phyloP scores from a whole-genome alignment of 1,140 invertebrate species.

The Anastrepha obliqua region DNA sequence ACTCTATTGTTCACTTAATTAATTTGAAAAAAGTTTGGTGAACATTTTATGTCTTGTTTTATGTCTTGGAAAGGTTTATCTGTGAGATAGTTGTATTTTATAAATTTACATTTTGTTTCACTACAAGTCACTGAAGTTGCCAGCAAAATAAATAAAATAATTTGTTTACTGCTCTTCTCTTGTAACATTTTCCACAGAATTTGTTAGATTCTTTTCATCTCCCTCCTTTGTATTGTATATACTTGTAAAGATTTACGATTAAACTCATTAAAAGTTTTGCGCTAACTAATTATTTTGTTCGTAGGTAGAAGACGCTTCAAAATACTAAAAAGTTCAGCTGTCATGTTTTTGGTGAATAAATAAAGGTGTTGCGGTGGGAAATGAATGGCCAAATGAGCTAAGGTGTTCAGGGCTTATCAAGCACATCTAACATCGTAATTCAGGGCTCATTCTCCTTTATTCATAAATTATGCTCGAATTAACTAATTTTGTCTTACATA shows the following conservation, averaged over 20 bases:
- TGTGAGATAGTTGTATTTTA: neutral
- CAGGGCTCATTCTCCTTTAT: no score
- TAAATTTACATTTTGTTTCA: neutral
- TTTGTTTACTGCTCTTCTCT: neutral
- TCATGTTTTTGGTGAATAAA: neutral
- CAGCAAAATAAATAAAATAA: neutral
- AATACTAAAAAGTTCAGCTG: neutral
- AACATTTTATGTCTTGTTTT: neutral
- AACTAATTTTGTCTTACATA: no score
- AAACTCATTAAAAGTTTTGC: conserved; percentile 42
- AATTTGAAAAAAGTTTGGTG: neutral
- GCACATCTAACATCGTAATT: no score
- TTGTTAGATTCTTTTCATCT: neutral
- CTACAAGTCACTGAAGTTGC: neutral
- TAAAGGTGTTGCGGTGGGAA: no score
- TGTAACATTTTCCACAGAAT: conserved; percentile 8
- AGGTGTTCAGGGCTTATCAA: no score
- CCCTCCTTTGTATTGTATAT: neutral
- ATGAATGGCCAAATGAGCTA: no score
- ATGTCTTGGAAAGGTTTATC: neutral
- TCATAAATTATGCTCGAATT: no score
- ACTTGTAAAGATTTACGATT: conserved; percentile 41
- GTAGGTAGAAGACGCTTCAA: neutral
- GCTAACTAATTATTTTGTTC: conserved; percentile 30
- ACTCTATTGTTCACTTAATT: conserved; percentile 32